Conservation (phyloP, 1,140 invertebrate genomes). For the Pseudomyrmex flavicornis region DNA sequence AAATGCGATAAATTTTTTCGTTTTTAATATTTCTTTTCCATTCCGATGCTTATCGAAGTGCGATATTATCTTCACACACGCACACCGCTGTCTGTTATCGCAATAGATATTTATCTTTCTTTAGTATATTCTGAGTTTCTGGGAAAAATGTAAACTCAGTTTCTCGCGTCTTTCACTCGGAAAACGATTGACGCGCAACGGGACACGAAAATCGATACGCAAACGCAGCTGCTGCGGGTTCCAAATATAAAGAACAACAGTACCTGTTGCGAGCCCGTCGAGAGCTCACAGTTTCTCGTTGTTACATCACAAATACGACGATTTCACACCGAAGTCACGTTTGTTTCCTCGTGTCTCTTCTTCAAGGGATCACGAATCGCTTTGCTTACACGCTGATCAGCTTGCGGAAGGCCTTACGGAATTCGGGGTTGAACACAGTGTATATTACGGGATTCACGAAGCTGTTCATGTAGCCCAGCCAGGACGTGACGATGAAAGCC, state of each 20-base stretch:
- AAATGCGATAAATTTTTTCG: neutral
- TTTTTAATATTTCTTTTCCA: neutral
- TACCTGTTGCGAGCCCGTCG: slow-evolving; percentile 47
- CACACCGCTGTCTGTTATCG: too few relatives aligned
- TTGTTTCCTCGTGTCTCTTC: slow-evolving; percentile 29
- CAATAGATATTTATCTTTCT: too few relatives aligned
- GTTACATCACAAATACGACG: slow-evolving; percentile 57
- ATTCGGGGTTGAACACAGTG: slow-evolving; percentile 99
- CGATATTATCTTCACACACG: neutral
- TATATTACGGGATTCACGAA: slow-evolving; percentile 99
- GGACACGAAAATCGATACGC: slow-evolving; percentile 51
- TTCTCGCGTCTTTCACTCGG: slow-evolving; percentile 29
- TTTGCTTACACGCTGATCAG: slow-evolving; percentile 87
- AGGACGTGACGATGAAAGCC: slow-evolving; percentile 97
- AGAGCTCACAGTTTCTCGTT: slow-evolving; percentile 26
- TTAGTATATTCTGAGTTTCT: neutral
- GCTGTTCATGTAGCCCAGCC: slow-evolving; percentile 99
- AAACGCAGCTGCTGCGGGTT: slow-evolving; percentile 45
- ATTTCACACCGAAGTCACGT: slow-evolving; percentile 39
- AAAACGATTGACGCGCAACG: slow-evolving; percentile 43
- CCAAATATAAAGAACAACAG: slow-evolving; percentile 45
- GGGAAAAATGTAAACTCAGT: neutral
- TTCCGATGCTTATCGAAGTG: neutral
- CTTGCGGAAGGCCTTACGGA: slow-evolving; percentile 99
- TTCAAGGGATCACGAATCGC: slow-evolving; percentile 1